phyloP scores from a whole-genome alignment of 2,888 invertebrate species.

The Aleiodes leptofemur region DNA sequence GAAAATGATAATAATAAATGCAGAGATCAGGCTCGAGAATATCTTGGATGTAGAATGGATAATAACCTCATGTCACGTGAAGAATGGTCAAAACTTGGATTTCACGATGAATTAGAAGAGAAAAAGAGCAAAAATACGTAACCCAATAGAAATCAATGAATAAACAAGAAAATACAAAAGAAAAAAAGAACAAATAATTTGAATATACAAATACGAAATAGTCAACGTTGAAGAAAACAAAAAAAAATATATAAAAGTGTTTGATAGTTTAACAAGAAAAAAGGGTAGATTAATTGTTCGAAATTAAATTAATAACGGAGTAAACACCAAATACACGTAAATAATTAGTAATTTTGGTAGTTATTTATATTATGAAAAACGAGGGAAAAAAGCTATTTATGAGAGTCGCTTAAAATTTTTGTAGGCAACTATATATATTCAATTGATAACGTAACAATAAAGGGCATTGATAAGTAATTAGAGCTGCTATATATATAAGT shows the following conservation, averaged over 20 bases:
- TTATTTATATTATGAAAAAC: too few species aligned
- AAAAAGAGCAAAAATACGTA: constrained; percentile 58
- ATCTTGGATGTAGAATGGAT: constrained; percentile 96
- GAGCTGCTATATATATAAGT: constrained; percentile 10
- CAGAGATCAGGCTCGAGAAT: constrained; percentile 87
- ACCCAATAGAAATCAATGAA: constrained; percentile 43
- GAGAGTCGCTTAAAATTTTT: constrained; percentile 5
- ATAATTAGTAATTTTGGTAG: too few species aligned
- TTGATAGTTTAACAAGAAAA: not conserved
- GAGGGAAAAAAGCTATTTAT: too few species aligned
- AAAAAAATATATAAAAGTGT: too few species aligned
- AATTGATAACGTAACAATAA: not conserved
- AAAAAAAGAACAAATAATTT: not conserved
- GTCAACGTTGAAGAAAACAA: not conserved
- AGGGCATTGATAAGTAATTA: constrained; percentile 24
- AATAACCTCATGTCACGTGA: constrained; percentile 95
- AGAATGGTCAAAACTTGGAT: constrained; percentile 93
- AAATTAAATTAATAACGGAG: not conserved
- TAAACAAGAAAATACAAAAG: not conserved
- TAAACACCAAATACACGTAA: constrained; percentile 6
- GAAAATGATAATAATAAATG: constrained; percentile 88
- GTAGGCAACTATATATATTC: constrained; percentile 15
- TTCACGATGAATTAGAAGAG: constrained; percentile 67
- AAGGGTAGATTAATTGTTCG: not conserved
- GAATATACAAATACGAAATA: constrained; percentile 25